These are phyloP conservation scores for Tiliacea aurago DNA, from an alignment of 2,888 invertebrate genomes.

Conservation along the genomic window DNA sequence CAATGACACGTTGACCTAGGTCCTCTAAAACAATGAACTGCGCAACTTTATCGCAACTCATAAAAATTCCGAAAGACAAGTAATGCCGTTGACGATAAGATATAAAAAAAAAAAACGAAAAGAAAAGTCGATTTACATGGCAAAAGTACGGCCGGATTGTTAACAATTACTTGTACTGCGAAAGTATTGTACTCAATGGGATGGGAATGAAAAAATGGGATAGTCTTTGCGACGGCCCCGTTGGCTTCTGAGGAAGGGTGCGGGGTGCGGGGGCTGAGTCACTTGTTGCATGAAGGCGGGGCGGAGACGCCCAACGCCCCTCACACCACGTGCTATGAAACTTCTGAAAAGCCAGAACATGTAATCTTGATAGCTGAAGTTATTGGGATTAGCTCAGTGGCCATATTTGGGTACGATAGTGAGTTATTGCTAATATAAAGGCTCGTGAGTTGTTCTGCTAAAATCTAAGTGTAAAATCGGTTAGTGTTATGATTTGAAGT, in stretches of 20 bases:
- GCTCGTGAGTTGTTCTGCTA: neutral
- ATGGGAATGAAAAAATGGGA: slow-evolving; percentile 60
- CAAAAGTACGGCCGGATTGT: slow-evolving; percentile 38
- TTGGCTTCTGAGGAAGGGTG: slow-evolving; percentile 64
- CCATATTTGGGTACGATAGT: neutral
- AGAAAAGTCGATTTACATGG: slow-evolving; percentile 45
- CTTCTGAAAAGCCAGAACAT: slow-evolving; percentile 51
- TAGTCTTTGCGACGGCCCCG: slow-evolving; percentile 63
- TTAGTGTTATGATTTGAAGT: neutral
- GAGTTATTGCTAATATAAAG: neutral
- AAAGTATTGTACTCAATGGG: slow-evolving; percentile 58
- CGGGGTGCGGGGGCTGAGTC: slow-evolving; percentile 70
- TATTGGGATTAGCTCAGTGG: slow-evolving; percentile 11
- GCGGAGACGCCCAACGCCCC: slow-evolving; percentile 86
- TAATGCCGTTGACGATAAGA: slow-evolving; percentile 1
- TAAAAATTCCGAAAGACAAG: slow-evolving; percentile 4
- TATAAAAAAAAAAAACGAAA: slow-evolving; percentile 33
- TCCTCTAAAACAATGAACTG: slow-evolving; percentile 7
- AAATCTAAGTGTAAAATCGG: neutral
- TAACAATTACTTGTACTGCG: slow-evolving; percentile 54
- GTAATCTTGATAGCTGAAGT: slow-evolving; percentile 22
- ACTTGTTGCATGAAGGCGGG: slow-evolving; percentile 88
- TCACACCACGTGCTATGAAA: slow-evolving; percentile 74
- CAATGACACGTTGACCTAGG: slow-evolving; percentile 24
- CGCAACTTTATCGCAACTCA: slow-evolving; percentile 17